Conservation (phyloP, 2,797 vertebrate genomes). For the Oreortyx pictus region DNA sequence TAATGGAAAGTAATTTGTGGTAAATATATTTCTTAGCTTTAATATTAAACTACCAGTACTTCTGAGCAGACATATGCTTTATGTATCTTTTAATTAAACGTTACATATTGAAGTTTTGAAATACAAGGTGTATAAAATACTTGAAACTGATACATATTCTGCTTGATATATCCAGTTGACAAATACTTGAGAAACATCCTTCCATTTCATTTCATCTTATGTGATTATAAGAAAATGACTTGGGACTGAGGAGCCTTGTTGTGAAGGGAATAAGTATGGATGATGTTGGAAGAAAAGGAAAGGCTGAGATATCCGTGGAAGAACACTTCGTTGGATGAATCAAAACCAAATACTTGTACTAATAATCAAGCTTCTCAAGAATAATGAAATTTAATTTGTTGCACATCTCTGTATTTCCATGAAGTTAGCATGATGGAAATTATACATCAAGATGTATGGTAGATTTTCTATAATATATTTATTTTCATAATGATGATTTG, state of each 20-base stretch:
- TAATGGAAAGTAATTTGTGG: not conserved
- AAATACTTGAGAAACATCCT: not conserved
- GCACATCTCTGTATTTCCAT: not conserved
- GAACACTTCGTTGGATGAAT: not conserved
- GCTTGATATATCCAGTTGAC: not conserved
- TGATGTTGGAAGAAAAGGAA: not conserved
- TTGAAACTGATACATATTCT: fast-evolving
- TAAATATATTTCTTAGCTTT: not conserved
- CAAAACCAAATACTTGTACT: not conserved
- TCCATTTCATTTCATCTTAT: not conserved
- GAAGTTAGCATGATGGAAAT: not conserved
- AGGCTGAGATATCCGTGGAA: not conserved
- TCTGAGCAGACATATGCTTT: not conserved
- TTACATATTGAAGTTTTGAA: not conserved
- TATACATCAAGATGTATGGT: not conserved
- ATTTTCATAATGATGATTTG: not conserved
- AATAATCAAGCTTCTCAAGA: not conserved
- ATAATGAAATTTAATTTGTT: not conserved
- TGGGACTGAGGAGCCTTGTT: not conserved
- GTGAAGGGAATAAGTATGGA: not conserved
- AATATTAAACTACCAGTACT: not conserved
- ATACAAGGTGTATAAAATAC: not conserved
- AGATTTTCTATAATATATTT: not conserved
- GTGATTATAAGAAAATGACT: not conserved
- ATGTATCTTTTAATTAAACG: not conserved